Evolutionary conservation across 2,797 vertebrate species (phyloP).

Genomic region (Psittacula derbiana): DNA sequence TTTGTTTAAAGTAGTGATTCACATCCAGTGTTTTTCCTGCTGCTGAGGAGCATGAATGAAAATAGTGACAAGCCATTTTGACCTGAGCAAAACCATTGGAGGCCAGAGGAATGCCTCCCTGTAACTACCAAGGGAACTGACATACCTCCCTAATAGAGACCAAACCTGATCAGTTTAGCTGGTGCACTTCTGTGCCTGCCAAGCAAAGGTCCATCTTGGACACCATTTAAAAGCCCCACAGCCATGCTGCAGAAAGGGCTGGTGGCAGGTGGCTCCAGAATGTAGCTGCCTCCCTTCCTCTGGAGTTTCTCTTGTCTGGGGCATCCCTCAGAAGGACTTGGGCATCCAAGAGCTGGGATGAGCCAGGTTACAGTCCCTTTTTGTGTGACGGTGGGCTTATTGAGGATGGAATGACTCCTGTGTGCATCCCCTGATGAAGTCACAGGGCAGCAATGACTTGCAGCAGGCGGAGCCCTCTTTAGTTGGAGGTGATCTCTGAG

Average conservation of each 20-base stretch:
- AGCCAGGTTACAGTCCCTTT: not conserved
- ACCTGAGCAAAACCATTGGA: not conserved
- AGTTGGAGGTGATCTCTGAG: not conserved
- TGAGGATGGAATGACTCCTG: not conserved
- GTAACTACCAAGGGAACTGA: not conserved
- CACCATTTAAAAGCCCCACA: not conserved
- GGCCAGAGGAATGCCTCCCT: not conserved
- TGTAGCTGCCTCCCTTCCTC: not conserved
- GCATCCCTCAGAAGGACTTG: not conserved
- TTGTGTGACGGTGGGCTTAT: not conserved
- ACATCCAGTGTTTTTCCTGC: not conserved
- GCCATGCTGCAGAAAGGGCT: not conserved
- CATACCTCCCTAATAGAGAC: not conserved
- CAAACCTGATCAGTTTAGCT: not conserved
- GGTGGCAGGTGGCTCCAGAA: not conserved
- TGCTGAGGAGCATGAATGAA: not conserved
- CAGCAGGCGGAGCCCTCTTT: not conserved
- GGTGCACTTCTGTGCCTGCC: not conserved
- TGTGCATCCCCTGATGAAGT: not conserved
- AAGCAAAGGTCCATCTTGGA: not conserved
- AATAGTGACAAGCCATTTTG: not conserved
- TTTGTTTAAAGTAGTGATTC: not conserved
- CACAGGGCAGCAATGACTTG: not conserved
- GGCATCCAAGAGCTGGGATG: not conserved
- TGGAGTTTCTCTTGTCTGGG: not conserved